A percentile compares a stretch with the other conserved stretches of the same genome.
phyloP scores from a whole-genome alignment of 2,113 vertebrate species.

The Dasyurus viverrinus region DNA sequence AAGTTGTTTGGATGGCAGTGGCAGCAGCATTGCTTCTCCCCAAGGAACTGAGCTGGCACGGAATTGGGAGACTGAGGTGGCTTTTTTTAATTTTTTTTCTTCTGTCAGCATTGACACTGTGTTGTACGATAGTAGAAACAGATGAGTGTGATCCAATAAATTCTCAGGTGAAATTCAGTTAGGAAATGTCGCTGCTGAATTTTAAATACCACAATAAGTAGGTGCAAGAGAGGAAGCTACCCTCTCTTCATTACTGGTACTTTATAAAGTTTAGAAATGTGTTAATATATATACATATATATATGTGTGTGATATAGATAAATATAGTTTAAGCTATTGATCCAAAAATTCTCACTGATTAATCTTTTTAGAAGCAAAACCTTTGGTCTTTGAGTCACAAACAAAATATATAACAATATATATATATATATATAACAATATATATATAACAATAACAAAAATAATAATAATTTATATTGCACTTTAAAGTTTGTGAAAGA shows the following conservation, averaged over 20 bases:
- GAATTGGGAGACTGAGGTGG: neutral
- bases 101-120: neutral
- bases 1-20: neutral
- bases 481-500: neutral
- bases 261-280: neutral
- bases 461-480: neutral
- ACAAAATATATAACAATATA: too few relatives aligned
- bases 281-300: neutral
- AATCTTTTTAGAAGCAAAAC: neutral
- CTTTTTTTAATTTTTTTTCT: neutral
- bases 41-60: neutral
- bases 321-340: neutral
- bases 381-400: neutral
- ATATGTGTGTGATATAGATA: neutral
- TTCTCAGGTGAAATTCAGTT: constrained; percentile 15
- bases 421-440: too few relatives aligned
- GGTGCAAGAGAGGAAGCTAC: neutral
- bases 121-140: neutral
- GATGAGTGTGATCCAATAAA: neutral
- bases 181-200: neutral
- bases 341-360: neutral
- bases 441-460: too few relatives aligned
- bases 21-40: constrained; percentile 16
- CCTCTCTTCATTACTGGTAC: neutral
- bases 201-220: neutral